Evolutionary conservation across 2,888 invertebrate genomes (phyloP), one percentile per base, ranked within the genome.

Genomic region (Erannis defoliaria): DNA sequence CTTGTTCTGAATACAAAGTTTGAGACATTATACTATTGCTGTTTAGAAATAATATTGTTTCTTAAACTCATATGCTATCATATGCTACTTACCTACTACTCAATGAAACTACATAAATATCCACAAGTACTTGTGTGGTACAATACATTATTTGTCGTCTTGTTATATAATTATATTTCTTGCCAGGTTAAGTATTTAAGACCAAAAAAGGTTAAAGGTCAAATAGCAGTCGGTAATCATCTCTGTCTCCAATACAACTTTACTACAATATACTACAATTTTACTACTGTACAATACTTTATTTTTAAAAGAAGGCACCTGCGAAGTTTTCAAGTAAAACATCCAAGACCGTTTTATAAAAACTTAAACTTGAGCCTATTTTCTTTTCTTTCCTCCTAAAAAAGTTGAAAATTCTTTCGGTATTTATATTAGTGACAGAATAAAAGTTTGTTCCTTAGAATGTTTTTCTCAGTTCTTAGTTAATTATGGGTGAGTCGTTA

Each of bases 1-100:
- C 69, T 70, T 63, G 66, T 70, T 69, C 66, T 70, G 74, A 80
- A 76, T 73, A 76, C 66, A 68, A 73, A 73, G 66, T 68, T 69
- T 74, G 63, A 12, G 31, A 46, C 19, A 46, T 43, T 35, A 33
- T 50, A 16, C 14, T 5, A 18, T 8, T 31, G 51, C 29, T 26
- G 5, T 40, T 51, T 51, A 19, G 35, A n/a, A n/a, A n/a, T n/a
- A n/a, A n/a, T n/a, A n/a, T n/a, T n/a, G n/a, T n/a, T n/a, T n/a
- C n/a, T n/a, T n/a, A n/a, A n/a, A n/a, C n/a, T n/a, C 19, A 49
- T 37, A 9, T 14, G 6, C 26, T 26, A 26, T 26, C 26, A 26
- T 26, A 8, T 26, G 14, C 14, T 26, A 16, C 26, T 49, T 35
- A 37, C 23, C 38, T 18, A 16, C 9, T 35, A n/a, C 31, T 31